A percentile compares a stretch with the other conserved stretches of the same genome.
Evolutionary conservation across 2,797 vertebrate species (phyloP).

Genomic region (Aotus griseimembra): DNA sequence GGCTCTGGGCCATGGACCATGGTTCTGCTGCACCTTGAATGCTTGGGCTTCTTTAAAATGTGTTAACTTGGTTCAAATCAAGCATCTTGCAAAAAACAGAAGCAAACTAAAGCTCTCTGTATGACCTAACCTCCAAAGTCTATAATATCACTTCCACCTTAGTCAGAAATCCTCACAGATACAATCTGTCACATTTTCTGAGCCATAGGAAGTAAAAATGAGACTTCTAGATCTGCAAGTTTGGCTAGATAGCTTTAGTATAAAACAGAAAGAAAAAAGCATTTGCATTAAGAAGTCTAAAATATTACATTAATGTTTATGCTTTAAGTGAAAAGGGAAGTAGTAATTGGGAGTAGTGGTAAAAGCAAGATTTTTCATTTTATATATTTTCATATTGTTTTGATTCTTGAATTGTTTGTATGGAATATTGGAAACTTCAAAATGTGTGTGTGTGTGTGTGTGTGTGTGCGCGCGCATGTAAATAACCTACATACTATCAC

Average conservation of each 20-base stretch:
- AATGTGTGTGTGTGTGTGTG: too few species aligned
- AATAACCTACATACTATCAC: not conserved
- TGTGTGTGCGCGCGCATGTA: rapidly evolving
- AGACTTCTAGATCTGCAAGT: not conserved
- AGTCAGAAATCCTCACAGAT: not conserved
- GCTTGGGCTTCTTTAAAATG: not conserved
- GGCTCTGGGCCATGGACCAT: not conserved
- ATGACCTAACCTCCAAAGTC: not conserved
- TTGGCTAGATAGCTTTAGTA: not conserved
- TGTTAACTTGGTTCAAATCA: not conserved
- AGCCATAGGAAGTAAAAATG: not conserved
- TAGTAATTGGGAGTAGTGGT: not conserved
- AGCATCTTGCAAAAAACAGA: not conserved
- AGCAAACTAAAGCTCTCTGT: not conserved
- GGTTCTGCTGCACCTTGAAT: not conserved
- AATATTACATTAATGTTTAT: not conserved
- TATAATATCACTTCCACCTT: not conserved
- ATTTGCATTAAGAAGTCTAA: not conserved
- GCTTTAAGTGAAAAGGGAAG: slow-evolving; percentile 1
- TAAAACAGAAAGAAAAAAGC: not conserved
- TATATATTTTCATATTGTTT: not conserved
- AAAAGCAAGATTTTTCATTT: not conserved
- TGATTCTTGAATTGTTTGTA: not conserved
- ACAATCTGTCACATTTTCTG: not conserved
- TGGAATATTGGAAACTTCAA: not conserved